Evolutionary conservation across 2,888 invertebrate genomes (phyloP), one percentile per base, ranked within the genome.

Genomic region (Andricus quercusramuli): DNA sequence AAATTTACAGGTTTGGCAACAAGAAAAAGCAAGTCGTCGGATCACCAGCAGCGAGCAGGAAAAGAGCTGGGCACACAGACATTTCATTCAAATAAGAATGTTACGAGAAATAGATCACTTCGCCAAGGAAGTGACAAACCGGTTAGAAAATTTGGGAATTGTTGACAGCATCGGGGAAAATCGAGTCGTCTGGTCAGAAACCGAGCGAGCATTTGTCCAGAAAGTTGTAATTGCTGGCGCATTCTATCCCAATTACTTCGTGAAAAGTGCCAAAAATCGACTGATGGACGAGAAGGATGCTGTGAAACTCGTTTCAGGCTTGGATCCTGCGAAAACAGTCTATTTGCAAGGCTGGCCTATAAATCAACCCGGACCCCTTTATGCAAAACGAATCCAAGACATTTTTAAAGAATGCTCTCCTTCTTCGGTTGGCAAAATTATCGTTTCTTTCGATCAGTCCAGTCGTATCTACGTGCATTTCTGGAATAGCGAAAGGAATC

Each of bases 171-270:
- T 91, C 0, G 94, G 94, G 4, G 82, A 86, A n/a, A 91, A 93
- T n/a, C 92, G 91, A 74, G 91, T 93, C 41, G 89, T 92, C 3
- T 93, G 94, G 93, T 91, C 51, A 32, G 91, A 93, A 25, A 90
- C 92, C 0, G 95, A 96, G 86, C 94, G 94, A 78, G 93, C 94
- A 0, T 93, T 96, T 0, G 92, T 96, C n/a, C 91, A 96, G 0
- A 97, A 96, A 93, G 91, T 97, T 62, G 94, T 96, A n/a, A 93
- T 97, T 56, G 96, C 96, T 80, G 98, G 97, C 3, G 98, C 98
- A 2, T 98, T 98, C 93, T 99, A 98, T 93, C 99, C 99, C 0
- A 96, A 98, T 92, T 99, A 97, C 92, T 99, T 97, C 93, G 92
- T 96, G 29, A 94, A 95, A 51, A 89, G 93, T 13, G 90, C 91